Evolutionary conservation across 2,113 vertebrate species (phyloP).

Genomic region (Alexandromys fortis): DNA sequence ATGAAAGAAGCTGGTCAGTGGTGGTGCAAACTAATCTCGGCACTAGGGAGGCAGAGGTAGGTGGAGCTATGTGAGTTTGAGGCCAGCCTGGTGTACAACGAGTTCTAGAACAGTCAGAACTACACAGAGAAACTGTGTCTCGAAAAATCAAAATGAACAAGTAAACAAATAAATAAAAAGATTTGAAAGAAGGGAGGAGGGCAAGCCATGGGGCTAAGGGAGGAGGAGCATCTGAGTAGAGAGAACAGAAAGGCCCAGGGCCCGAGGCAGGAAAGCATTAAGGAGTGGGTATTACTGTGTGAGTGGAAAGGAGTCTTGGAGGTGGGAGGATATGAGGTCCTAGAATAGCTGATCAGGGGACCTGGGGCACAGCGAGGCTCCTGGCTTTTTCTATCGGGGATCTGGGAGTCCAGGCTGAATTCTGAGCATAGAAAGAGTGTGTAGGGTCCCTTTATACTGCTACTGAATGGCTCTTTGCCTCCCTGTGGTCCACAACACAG

Average conservation of each 20-base stretch:
- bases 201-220: background rate
- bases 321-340: background rate
- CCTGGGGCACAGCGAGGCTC: background rate
- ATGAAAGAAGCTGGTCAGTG: background rate
- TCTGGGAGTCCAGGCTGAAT: background rate
- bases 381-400: background rate
- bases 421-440: background rate
- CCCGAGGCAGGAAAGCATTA: background rate
- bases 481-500: background rate
- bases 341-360: background rate
- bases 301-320: fast-evolving
- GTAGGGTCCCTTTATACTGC: background rate
- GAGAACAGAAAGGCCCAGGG: background rate
- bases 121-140: background rate
- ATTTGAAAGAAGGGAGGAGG: background rate
- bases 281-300: background rate
- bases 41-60: background rate
- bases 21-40: background rate
- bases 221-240: background rate
- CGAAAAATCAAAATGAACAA: no score
- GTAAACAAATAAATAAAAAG: background rate
- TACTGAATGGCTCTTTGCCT: background rate
- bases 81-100: background rate
- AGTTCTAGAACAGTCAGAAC: background rate
- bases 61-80: background rate